Evolutionary conservation across 2,113 vertebrate genomes (phyloP), one percentile per base, ranked within the genome.

Genomic region (Porphyrio hochstetteri): DNA sequence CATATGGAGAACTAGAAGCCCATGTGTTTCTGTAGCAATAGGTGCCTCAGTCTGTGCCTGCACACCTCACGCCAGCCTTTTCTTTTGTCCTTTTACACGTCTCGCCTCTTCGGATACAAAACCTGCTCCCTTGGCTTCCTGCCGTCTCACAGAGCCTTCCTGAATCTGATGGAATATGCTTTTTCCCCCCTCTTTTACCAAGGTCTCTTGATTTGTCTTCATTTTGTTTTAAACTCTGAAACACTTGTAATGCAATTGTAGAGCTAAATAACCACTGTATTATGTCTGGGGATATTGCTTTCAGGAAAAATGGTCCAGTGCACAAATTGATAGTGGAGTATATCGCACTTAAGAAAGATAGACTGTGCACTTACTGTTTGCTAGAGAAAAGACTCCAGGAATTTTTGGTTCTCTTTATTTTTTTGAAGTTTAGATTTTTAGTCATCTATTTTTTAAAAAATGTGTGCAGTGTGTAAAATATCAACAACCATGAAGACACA

Each of bases 191-290:
- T 86, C 61, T 86, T 94, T 95, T 92, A 68, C 77, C 48, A 48
- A 68, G 56, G 57, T 76, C 91, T 94, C 90, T 87, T 96, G 81
- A 85, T 96, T 82, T 91, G 78, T 96, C 93, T 96, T 95, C 84
- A 80, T 95, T 96, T 87, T 94, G 70, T 91, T 93, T 96, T 95
- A 96, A 97, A 85, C 84, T 91, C 89, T 82, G 87, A 92, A 94
- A 91, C 81, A 69, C 61, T 71, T 5, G 33, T 91, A 95, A 96
- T 95, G 81, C 89, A 89, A 89, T 96, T 95, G 93, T 64, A 76
- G 94, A 91, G 91, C 93, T 94, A 93, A 95, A 93, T 95, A 95
- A 93, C 95, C 78, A 76, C 53, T 71, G 67, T 85, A 65, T 92
- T 90, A 87, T 91, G 84, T 87, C 92, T 91, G 92, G 74, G 84